Evolutionary conservation across 2,888 invertebrate species (phyloP).

Genomic region (Agrochola macilenta): DNA sequence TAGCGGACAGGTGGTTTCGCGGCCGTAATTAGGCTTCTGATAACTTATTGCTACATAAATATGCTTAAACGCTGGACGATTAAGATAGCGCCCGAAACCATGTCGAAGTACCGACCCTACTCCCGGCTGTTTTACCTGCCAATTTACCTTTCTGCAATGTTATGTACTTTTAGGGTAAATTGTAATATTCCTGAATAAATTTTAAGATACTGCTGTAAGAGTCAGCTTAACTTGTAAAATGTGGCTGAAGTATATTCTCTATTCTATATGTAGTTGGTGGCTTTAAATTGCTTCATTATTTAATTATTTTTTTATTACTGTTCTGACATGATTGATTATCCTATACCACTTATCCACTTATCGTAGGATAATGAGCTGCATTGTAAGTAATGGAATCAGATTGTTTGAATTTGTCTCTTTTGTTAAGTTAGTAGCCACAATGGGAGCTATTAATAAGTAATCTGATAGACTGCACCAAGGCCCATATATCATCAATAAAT

Average conservation of each 20-base stretch:
- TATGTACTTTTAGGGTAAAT: conserved; percentile 75
- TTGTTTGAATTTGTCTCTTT: background rate
- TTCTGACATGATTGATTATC: background rate
- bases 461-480: background rate
- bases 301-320: background rate
- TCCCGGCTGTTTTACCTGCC: conserved; percentile 74
- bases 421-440: background rate
- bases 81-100: conserved; percentile 84
- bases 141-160: conserved; percentile 75
- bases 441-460: background rate
- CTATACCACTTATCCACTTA: background rate
- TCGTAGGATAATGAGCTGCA: too few species aligned
- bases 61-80: conserved; percentile 86
- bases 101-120: conserved; percentile 75
- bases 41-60: conserved; percentile 89
- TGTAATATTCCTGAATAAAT: conserved; percentile 72
- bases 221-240: conserved; percentile 57
- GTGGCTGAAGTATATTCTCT: conserved; percentile 27
- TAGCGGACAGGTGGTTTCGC: conserved; percentile 91
- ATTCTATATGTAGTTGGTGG: conserved; percentile 15
- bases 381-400: too few species aligned
- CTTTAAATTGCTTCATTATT: background rate
- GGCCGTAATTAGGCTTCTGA: conserved; percentile 89
- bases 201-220: conserved; percentile 62
- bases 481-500: background rate